Evolutionary conservation across 1,140 invertebrate species (phyloP), one percentile per base, ranked within the genome.

Genomic region (Caenorhabditis remanei): DNA sequence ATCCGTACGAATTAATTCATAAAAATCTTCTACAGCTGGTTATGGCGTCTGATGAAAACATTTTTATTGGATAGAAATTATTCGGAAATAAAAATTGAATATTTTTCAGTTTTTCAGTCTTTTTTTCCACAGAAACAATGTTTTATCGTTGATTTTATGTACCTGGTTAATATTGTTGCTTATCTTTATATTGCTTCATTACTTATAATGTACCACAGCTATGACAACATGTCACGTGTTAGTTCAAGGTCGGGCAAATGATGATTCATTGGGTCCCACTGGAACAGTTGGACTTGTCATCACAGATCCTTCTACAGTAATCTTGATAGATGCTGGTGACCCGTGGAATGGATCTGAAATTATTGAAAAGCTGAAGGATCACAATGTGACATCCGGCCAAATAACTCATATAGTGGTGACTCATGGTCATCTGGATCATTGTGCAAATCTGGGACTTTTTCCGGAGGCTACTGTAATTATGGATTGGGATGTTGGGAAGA

Each of bases 401-500:
- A 14, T 79, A 13, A 79, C 43, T 11, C 71, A 79, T 79, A 46
- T 79, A 24, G 46, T 79, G 4, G 46, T 79, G 4, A 79, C 71
- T 21, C 71, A 79, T 79, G 71, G 71, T 50, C 71, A 79, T 50
- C 24, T 79, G 46, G 71, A 79, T 50, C 71, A 79, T 79, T 79
- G 71, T 79, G 71, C 71, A 7, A 79, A 79, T n/a, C 13, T 79
- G 21, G 71, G 71, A 11, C 4, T 79, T 3, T 79, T 79, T 24
- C 71, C 32, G n/a, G 40, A 79, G 11, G 71, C 71, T 8, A 50
- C 71, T 14, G n/a, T 79, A 11, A 50, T 79, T 2, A 79, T 79
- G 71, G 71, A 79, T 24, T 79, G 71, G 71, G 71, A 79, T 50
- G 13, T 79, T 16, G 71, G 71, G 1, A 79, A n/a, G 19, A 79